A percentile compares a stretch with the other conserved stretches of the same genome.
Evolutionary conservation across 2,797 vertebrate species (phyloP).

Genomic region (Sciurus carolinensis): DNA sequence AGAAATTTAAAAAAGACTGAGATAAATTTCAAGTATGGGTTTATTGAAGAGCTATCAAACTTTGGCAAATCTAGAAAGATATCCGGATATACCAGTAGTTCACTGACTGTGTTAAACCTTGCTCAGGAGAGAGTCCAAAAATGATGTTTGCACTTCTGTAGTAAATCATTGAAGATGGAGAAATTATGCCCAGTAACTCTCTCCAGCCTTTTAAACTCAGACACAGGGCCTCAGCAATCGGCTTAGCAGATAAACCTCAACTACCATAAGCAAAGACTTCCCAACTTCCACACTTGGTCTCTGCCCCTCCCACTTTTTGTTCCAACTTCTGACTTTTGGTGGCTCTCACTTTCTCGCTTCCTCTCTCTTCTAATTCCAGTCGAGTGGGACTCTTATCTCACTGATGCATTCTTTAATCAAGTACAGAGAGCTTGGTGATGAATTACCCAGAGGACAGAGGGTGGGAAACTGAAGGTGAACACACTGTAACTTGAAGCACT

Average conservation of each 20-base stretch:
- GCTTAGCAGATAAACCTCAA: slow-evolving; percentile 69
- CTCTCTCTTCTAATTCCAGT: neutral
- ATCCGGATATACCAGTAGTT: slow-evolving; percentile 75
- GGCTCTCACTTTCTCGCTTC: slow-evolving; percentile 7
- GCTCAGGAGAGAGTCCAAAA: slow-evolving; percentile 83
- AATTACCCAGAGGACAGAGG: slow-evolving; percentile 72
- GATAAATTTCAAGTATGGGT: slow-evolving; percentile 78
- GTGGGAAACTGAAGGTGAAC: slow-evolving; percentile 58
- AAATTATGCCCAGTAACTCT: slow-evolving; percentile 85
- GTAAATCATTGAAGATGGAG: slow-evolving; percentile 79
- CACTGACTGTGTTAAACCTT: slow-evolving; percentile 77
- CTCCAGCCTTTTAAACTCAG: slow-evolving; percentile 77
- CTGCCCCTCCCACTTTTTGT: neutral
- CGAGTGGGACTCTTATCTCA: slow-evolving; percentile 38
- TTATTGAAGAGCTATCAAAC: slow-evolving; percentile 83
- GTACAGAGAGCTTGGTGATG: slow-evolving; percentile 49
- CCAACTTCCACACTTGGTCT: neutral
- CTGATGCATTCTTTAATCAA: slow-evolving; percentile 65
- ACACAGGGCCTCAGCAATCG: slow-evolving; percentile 56
- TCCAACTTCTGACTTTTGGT: slow-evolving; percentile 43
- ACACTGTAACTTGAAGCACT: slow-evolving; percentile 1
- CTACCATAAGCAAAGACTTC: slow-evolving; percentile 64
- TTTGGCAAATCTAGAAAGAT: slow-evolving; percentile 81
- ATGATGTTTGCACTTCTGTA: slow-evolving; percentile 81
- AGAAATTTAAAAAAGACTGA: neutral